phyloP scores from a whole-genome alignment of 2,888 invertebrate genomes.

The Aleiodes leptofemur region DNA sequence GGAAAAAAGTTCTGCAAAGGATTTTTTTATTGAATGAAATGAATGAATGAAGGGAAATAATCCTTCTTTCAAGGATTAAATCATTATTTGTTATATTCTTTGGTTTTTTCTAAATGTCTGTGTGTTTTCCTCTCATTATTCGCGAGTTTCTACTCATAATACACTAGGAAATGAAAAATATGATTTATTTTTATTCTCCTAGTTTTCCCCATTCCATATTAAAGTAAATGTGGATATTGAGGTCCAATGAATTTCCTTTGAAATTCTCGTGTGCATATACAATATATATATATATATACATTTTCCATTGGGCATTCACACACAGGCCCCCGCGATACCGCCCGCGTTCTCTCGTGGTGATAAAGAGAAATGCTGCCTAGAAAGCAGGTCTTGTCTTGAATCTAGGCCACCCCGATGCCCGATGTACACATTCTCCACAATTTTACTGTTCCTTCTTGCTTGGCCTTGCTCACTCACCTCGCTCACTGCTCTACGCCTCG shows the following conservation, averaged over 20 bases:
- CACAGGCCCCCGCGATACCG: conserved; percentile 33
- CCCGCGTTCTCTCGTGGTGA: conserved; percentile 65
- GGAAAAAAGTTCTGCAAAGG: background rate
- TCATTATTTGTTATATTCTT: background rate
- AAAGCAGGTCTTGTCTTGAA: conserved; percentile 74
- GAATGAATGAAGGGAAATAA: background rate
- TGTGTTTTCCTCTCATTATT: conserved; percentile 3
- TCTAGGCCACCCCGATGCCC: conserved; percentile 73
- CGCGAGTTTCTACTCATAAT: background rate
- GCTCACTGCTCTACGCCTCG: conserved; percentile 21
- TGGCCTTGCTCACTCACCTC: conserved; percentile 64
- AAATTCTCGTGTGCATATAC: background rate
- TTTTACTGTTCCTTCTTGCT: conserved; percentile 70
- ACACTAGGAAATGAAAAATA: background rate
- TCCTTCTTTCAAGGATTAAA: background rate
- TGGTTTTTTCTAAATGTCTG: background rate
- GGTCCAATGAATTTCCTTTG: conserved; percentile 33
- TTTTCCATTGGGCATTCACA: conserved; percentile 33
- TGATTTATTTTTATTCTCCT: background rate
- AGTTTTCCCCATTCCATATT: conserved; percentile 11
- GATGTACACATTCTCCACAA: conserved; percentile 71
- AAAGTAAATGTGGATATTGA: conserved; percentile 21
- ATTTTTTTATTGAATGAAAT: background rate
- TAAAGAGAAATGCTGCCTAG: conserved; percentile 76
- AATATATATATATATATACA: conserved; percentile 18